Base-by-base conservation (phyloP, 2,797 vertebrate species). In the Emys orbicularis region DNA sequence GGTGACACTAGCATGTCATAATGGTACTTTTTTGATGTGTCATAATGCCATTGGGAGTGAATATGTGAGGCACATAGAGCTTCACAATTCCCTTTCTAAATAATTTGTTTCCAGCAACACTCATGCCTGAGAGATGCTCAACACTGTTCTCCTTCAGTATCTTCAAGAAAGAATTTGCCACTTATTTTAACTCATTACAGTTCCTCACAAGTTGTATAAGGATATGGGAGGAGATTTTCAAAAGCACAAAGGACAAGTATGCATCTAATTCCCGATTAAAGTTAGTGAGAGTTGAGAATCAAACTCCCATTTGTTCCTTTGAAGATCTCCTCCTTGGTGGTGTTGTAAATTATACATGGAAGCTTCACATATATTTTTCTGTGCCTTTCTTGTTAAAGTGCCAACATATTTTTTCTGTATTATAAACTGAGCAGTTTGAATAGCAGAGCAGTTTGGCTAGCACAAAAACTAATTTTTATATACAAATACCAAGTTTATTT, bases 1-100 rank as follows among this genome's bases (percentile, higher is more conserved):
- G 91, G 88, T 86, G 96, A 95, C 25, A 91, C 19, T 50, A 50
- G 90, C 13, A 4, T 93, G 93, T 96, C 89, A 95, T 83, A 87
- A 61, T 50, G 44, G 65, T 54, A 34, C 47, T 90, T 92, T 86
- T 54, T 95, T 86, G 34, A 89, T 85, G 59, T 57, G 87, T 95
- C 81, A 72, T 61, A 84, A 83, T 92, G 77, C 93, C 80, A 83
- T 41, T 89, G 96, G 94, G 97, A 94, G 41, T 53, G n/a, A 53
- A 37, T 61, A 65, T 91, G 72, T 90, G 41, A 56, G n/a, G 49
- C 49, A 81, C 79, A 83, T 41, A 59, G 34, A 79, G 54, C 77
- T n/a, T 83, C 61, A 84, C 47, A 84, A 25, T 81, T 90, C 47
- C 53, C 12, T 79, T 41, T 41, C 34, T 18, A 6, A 54, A 65